Evolutionary conservation across 1,140 invertebrate species (phyloP).

Genomic region (Euborellia annulipes): DNA sequence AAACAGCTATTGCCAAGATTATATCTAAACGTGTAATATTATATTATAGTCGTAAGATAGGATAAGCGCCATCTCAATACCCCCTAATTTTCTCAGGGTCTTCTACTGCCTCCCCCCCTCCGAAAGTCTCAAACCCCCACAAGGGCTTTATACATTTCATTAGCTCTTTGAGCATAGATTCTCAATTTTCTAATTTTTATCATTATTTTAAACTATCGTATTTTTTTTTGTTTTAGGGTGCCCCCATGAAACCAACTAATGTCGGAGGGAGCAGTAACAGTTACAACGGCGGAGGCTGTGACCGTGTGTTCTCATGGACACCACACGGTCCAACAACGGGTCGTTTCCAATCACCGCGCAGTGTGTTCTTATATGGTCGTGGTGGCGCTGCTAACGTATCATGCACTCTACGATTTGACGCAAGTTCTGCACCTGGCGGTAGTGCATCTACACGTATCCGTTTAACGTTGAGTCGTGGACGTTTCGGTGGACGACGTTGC

Average conservation of each 20-base stretch:
- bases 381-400: slow-evolving; percentile 58
- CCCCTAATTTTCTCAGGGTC: no score
- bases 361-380: slow-evolving; percentile 65
- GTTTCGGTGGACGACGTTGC: slow-evolving; percentile 50
- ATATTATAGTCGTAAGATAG: no score
- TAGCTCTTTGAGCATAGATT: no score
- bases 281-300: slow-evolving; percentile 17
- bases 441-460: slow-evolving; percentile 31
- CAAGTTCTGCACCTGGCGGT: slow-evolving; percentile 24
- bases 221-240: no score
- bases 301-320: slow-evolving; percentile 12
- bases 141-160: no score
- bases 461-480: slow-evolving; percentile 40
- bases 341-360: slow-evolving; percentile 54
- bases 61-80: no score
- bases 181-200: no score
- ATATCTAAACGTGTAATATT: no score
- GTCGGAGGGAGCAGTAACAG: slow-evolving; percentile 23
- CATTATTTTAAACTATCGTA: no score
- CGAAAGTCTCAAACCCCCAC: no score
- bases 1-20: no score
- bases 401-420: slow-evolving; percentile 58
- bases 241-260: neutral
- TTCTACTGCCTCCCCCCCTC: no score
- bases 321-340: slow-evolving; percentile 29